Base-by-base conservation (phyloP, 2,888 invertebrate species). In the Griposia aprilina region DNA sequence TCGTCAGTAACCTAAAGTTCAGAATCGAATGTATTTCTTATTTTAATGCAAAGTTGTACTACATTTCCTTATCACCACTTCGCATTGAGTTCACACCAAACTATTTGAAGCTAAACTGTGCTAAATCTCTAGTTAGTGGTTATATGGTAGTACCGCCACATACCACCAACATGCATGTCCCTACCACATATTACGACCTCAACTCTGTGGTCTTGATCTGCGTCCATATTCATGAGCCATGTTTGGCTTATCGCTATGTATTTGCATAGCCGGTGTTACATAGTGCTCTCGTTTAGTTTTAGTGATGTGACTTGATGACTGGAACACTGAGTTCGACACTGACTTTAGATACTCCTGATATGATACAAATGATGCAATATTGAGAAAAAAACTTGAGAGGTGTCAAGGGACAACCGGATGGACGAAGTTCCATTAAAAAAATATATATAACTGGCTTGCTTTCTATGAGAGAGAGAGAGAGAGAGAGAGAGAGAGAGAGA, bases 241-340 rank as follows among this genome's bases (percentile, higher is more conserved):
- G 79, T 74, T 68, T 70, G 63, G 81, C 76, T 88, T 85, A 89
- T 88, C 83, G 78, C 59, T 36, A 23, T 20, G 20, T 88, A 90
- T 88, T 88, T 88, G 85, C 90, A 88, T 90, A 90, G 73, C 81
- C n/a, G 75, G 63, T 82, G 81, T 76, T 82, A 88, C 74, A 80
- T 80, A 69, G 70, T 87, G 89, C 78, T 87, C 90, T 87, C 81
- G 77, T 87, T 90, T 78, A 7, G n/a, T 26, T 68, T 66, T 84
- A 90, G 89, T 71, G 90, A 78, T 89, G 88, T 69, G 66, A 55
- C 26, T 17, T 17, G 20, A 52, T 52, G 36, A 7, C 36, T 62
- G 62, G 23, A 36, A 0, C 11, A 36, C 23, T 23, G 20, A 11
- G 6, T 45, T 8, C 45, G 45, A 45, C 45, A 45, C 10, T 45